phyloP scores from a whole-genome alignment of 2,797 vertebrate genomes.

The Megaceryle alcyon region DNA sequence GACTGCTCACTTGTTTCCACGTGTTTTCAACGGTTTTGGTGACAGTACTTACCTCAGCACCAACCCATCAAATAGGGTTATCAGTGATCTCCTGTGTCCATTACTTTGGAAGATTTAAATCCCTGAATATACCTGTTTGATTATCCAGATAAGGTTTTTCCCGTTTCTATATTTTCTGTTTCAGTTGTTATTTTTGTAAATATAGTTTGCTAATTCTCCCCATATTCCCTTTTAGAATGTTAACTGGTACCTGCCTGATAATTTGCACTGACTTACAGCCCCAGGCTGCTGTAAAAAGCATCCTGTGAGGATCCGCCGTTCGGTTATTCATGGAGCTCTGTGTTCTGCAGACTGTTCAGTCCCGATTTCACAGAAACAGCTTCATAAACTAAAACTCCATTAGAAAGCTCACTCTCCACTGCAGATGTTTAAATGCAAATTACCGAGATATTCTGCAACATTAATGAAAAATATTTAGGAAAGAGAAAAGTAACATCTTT shows the following conservation, averaged over 20 bases:
- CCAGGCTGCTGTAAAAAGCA: background rate
- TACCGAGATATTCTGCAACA: background rate
- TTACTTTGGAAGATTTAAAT: background rate
- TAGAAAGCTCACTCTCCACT: background rate
- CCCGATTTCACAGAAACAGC: background rate
- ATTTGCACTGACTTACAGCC: background rate
- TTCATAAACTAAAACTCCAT: background rate
- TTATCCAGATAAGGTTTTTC: background rate
- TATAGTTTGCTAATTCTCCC: background rate
- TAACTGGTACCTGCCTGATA: background rate
- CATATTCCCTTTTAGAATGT: background rate
- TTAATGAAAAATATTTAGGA: background rate
- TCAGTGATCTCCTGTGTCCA: background rate
- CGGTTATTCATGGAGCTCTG: background rate
- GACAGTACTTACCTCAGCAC: background rate
- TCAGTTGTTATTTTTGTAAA: background rate
- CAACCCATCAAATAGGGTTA: background rate
- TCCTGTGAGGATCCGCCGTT: background rate
- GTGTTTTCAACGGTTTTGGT: background rate
- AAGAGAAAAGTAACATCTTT: background rate
- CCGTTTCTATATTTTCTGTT: background rate
- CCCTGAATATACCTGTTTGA: background rate
- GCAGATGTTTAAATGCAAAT: conserved; percentile 1
- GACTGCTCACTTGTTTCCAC: background rate
- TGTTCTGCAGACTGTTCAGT: background rate